These are phyloP conservation scores for Coleophora flavipennella DNA, from an alignment of 2,888 invertebrate species.

Conservation along the genomic window DNA sequence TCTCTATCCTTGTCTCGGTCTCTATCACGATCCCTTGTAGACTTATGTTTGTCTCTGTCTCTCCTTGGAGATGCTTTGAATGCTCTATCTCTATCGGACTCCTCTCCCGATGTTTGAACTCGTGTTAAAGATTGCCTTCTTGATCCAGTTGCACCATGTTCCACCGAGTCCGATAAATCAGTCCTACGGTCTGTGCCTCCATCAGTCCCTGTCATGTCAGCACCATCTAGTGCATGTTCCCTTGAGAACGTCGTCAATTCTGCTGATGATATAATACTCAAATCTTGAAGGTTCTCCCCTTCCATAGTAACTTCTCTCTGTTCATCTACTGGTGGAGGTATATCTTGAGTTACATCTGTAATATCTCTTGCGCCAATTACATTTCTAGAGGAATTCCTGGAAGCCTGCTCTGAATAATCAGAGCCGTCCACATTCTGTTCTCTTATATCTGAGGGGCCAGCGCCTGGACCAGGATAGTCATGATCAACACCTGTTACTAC, in stretches of 20 bases:
- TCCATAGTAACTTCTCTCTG: constrained; percentile 73
- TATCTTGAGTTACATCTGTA: constrained; percentile 34
- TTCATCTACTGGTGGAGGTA: constrained; percentile 37
- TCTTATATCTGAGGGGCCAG: constrained; percentile 42
- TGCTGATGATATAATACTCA: constrained; percentile 44
- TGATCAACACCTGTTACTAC: constrained; percentile 73
- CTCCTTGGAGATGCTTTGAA: constrained; percentile 49
- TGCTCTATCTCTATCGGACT: constrained; percentile 54
- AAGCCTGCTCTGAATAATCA: constrained; percentile 47
- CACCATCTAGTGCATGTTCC: constrained; percentile 67
- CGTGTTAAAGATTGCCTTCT: constrained; percentile 44
- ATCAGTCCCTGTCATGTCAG: constrained; percentile 42
- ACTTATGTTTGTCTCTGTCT: constrained; percentile 44
- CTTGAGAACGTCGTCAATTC: constrained; percentile 47
- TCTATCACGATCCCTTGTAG: constrained; percentile 35
- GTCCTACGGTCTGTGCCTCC: constrained; percentile 30
- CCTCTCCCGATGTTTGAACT: constrained; percentile 53
- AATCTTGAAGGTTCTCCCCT: constrained; percentile 71
- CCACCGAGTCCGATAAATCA: constrained; percentile 42
- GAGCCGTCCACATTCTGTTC: constrained; percentile 62
- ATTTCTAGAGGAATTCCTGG: constrained; percentile 37
- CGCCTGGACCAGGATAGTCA: constrained; percentile 40
- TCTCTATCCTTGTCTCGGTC: constrained; percentile 24
- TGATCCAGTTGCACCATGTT: constrained; percentile 36
- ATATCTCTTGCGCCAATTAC: constrained; percentile 37